A percentile compares a stretch with the other conserved stretches of the same genome.
Evolutionary conservation across 2,888 invertebrate species (phyloP).

Genomic region (Ormyrus pomaceus): DNA sequence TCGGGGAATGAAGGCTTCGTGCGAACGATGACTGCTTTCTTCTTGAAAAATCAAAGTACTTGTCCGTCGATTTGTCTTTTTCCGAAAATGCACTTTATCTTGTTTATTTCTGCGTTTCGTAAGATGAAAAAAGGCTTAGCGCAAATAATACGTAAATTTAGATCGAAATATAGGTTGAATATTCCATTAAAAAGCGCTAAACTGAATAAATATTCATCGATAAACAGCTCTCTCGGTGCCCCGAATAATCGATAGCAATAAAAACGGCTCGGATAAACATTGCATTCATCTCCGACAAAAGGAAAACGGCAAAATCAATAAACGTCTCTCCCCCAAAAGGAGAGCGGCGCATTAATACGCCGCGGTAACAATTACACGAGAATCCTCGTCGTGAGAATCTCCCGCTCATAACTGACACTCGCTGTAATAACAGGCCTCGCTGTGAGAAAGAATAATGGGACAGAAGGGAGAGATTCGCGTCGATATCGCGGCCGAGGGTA

Average conservation of each 20-base stretch:
- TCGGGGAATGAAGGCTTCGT: background rate
- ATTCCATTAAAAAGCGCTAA: too few species aligned
- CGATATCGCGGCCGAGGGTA: conserved; percentile 54
- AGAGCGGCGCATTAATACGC: conserved; percentile 23
- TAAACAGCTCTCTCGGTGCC: too few species aligned
- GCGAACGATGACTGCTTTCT: too few species aligned
- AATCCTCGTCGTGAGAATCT: conserved; percentile 44
- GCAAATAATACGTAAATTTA: too few species aligned
- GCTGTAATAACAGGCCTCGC: conserved; percentile 50
- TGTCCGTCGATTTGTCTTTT: too few species aligned
- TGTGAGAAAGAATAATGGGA: conserved; percentile 60
- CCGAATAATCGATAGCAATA: too few species aligned
- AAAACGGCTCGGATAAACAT: background rate
- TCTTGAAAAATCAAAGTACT: too few species aligned
- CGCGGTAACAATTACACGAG: conserved; percentile 32
- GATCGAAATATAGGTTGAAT: too few species aligned
- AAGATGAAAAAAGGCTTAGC: too few species aligned
- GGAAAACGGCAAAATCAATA: background rate
- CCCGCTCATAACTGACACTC: conserved; percentile 45
- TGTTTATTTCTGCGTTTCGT: too few species aligned
- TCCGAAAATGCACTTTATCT: too few species aligned
- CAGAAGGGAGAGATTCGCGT: conserved; percentile 55
- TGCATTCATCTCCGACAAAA: background rate
- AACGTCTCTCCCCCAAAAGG: background rate
- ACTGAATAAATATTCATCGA: too few species aligned